Evolutionary conservation across 2,797 vertebrate genomes (phyloP).

Genomic region (Sebastes alutus): DNA sequence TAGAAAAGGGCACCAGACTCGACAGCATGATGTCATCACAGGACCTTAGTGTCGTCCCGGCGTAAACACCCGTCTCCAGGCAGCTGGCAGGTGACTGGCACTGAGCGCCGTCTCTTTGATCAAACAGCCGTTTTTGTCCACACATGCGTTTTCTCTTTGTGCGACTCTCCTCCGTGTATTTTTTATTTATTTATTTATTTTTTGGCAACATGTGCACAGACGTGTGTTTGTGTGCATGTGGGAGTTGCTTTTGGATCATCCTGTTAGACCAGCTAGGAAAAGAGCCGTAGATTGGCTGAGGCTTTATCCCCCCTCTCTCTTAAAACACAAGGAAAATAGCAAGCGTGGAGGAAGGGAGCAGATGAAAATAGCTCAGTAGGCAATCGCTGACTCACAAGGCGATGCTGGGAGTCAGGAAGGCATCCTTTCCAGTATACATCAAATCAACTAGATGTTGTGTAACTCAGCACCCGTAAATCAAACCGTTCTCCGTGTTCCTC

Average conservation of each 20-base stretch:
- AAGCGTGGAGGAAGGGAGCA: slow-evolving; percentile 71
- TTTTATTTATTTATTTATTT: neutral
- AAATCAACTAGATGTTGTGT: slow-evolving; percentile 64
- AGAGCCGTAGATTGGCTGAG: slow-evolving; percentile 64
- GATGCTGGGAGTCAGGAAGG: slow-evolving; percentile 64
- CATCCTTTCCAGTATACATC: slow-evolving; percentile 66
- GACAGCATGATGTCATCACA: neutral
- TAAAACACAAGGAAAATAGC: slow-evolving; percentile 74
- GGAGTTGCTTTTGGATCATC: slow-evolving; percentile 77
- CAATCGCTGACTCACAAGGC: slow-evolving; percentile 81
- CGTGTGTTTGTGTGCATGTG: slow-evolving; percentile 48
- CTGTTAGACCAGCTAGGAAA: slow-evolving; percentile 63
- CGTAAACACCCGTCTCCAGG: slow-evolving; percentile 17
- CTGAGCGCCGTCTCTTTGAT: neutral
- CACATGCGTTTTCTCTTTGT: neutral
- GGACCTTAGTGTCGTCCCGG: slow-evolving; percentile 1
- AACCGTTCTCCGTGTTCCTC: neutral
- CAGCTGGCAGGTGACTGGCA: slow-evolving; percentile 21
- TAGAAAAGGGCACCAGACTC: too few relatives aligned
- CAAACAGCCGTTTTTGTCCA: slow-evolving; percentile 14
- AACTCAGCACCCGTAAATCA: slow-evolving; percentile 62
- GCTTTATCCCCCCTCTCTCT: slow-evolving; percentile 57
- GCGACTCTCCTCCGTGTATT: neutral
- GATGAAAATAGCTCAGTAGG: slow-evolving; percentile 84
- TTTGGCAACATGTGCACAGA: slow-evolving; percentile 34